Evolutionary conservation across 64 coral and sea anemone species (phyloP), one percentile per base, ranked within the genome.

Genomic region (Catalaphyllia jardinei): DNA sequence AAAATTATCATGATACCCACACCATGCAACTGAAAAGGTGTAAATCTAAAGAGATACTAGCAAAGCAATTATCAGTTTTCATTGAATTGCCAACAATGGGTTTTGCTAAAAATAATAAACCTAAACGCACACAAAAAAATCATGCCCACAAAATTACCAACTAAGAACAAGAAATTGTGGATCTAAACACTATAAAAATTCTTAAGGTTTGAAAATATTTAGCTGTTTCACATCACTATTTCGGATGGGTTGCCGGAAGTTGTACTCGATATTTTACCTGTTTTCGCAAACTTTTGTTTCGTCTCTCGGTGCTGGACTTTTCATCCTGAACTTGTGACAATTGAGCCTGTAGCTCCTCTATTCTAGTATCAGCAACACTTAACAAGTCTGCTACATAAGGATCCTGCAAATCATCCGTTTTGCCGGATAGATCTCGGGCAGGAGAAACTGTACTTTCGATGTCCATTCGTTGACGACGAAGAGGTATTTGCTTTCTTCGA

Each of bases 351-450:
- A 99, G 77, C 65, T 99, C 94, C 31, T 99, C 97, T 72, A 99
- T 99, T 88, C 94, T 93, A 51, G 79, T 99, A 76, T 99, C 97
- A 75, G 97, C 97, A 14, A 99, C 97, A 80, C 86, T 95, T 65
- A 99, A 89, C 35, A 99, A 87, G 73, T 99, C 97, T 35, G 97
- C 97, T 14, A 99, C 97, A 52, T 99, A 99, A 8, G 97, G 97
- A 89, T 99, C 97, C 19, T 95, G 91, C 4, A 71, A 31, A n/a
- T 91, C 87, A 17, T 94, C 88, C 60, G 94, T 74, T 16, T 88
- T 63, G 60, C 71, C 82, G 31, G 69, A 22, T 8, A 86, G 49
- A 72, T 89, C 78, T 8, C 87, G 89, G 11, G 90, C 94, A 30
- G 93, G 91, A 35, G 94, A 93, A 42, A 99, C 88, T 25, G 86